Percentiles rank a stretch among this genome's conserved stretches.
These are phyloP conservation scores for Pygocentrus nattereri DNA, from an alignment of 2,797 vertebrate genomes.

Conservation along the genomic window DNA sequence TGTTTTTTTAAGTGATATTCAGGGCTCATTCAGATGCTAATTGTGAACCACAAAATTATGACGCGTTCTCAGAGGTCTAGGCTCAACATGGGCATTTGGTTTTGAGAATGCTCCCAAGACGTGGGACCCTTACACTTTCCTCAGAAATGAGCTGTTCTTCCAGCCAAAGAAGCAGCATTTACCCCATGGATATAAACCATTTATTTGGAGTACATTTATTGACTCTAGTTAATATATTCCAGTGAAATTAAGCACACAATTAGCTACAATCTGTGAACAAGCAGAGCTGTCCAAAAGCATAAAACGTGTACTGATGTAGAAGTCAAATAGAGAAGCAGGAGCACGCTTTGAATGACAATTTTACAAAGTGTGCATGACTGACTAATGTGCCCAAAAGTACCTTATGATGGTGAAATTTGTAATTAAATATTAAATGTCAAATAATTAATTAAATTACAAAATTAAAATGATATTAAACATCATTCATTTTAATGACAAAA, in stretches of 20 bases:
- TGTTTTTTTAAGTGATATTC: neutral
- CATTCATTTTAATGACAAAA: conserved; percentile 9
- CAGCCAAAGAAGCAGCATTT: neutral
- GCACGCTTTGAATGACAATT: neutral
- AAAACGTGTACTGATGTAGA: neutral
- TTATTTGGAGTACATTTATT: conserved; percentile 41
- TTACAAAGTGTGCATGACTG: neutral
- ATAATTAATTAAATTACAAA: too few species aligned
- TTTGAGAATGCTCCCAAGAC: conserved; percentile 11
- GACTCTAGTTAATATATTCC: conserved; percentile 32
- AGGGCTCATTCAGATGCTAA: neutral
- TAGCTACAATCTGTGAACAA: conserved; percentile 31
- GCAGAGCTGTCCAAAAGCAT: conserved; percentile 7
- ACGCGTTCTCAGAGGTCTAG: neutral
- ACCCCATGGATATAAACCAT: conserved; percentile 46
- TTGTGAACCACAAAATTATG: neutral
- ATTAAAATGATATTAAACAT: too few species aligned
- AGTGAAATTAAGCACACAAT: conserved; percentile 42
- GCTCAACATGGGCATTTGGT: neutral
- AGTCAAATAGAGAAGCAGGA: neutral
- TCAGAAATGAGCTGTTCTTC: neutral
- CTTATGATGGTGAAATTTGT: neutral
- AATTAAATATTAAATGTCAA: conserved; percentile 9
- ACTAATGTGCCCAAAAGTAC: neutral
- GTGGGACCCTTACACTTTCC: conserved; percentile 20